Evolutionary conservation across 2,113 vertebrate species (phyloP).

Genomic region (Hirundichthys speculiger): DNA sequence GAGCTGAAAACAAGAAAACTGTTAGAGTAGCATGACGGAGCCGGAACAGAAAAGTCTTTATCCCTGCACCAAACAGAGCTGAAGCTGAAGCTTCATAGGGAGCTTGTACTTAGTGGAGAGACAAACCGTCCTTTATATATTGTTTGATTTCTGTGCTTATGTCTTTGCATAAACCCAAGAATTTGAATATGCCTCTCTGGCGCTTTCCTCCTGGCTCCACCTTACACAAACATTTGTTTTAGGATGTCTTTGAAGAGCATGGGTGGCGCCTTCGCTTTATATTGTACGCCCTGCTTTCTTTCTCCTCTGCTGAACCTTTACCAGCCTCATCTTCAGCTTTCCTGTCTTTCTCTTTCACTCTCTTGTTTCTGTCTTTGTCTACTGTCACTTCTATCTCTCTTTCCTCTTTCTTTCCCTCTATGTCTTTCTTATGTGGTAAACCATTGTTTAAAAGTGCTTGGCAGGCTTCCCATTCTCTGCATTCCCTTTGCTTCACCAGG

Average conservation of each 20-base stretch:
- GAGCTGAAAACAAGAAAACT: constrained; percentile 40
- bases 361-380: constrained; percentile 12
- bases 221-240: constrained; percentile 69
- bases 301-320: constrained; percentile 12
- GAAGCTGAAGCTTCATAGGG: constrained; percentile 22
- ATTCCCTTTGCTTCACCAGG: constrained; percentile 54
- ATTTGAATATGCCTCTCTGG: constrained; percentile 7
- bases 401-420: not conserved
- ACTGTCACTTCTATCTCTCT: not conserved
- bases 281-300: not conserved
- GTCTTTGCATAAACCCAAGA: not conserved
- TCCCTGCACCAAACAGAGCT: constrained; percentile 22
- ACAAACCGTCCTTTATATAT: not conserved
- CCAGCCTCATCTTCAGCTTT: constrained; percentile 17
- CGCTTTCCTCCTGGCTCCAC: constrained; percentile 20
- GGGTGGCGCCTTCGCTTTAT: constrained; percentile 3
- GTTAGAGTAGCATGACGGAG: constrained; percentile 38
- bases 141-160: not conserved
- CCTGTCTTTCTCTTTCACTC: constrained; percentile 1
- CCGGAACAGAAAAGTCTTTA: constrained; percentile 69
- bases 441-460: constrained; percentile 49
- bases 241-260: constrained; percentile 33
- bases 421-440: constrained; percentile 37
- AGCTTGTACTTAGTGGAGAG: not conserved
- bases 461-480: constrained; percentile 56